A percentile compares a stretch with the other conserved stretches of the same genome.
These are phyloP conservation scores for Biston betularia DNA, from an alignment of 2,888 invertebrate genomes.

Conservation along the genomic window DNA sequence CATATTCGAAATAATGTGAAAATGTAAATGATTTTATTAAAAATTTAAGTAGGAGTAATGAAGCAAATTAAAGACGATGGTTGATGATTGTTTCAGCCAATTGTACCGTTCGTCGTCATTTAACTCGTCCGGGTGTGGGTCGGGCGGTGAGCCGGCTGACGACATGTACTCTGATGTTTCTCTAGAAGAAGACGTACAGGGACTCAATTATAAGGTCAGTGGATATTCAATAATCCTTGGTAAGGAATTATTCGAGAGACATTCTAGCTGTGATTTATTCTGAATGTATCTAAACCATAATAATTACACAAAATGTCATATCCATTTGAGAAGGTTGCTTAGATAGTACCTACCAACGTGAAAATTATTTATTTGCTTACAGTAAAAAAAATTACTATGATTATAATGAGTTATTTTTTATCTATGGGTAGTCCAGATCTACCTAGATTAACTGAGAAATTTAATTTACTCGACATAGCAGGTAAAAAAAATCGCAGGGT, in stretches of 20 bases:
- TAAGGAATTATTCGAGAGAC: neutral
- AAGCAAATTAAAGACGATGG: conserved; percentile 38
- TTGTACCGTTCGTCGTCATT: conserved; percentile 97
- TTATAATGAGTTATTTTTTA: too few relatives aligned
- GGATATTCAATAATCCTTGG: conserved; percentile 5
- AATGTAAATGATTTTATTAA: conserved; percentile 30
- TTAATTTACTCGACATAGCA: too few relatives aligned
- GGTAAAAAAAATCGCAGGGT: too few relatives aligned
- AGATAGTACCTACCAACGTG: too few relatives aligned
- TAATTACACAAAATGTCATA: too few relatives aligned
- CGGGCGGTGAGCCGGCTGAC: conserved; percentile 96
- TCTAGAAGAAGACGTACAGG: conserved; percentile 96
- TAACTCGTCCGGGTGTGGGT: conserved; percentile 96
- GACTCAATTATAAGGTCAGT: conserved; percentile 96
- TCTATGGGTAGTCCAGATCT: too few relatives aligned
- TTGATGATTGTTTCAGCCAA: conserved; percentile 88
- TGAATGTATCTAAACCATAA: too few relatives aligned
- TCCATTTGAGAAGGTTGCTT: too few relatives aligned
- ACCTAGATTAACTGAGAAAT: too few relatives aligned
- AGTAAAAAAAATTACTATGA: too few relatives aligned
- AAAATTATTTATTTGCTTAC: too few relatives aligned
- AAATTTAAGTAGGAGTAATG: conserved; percentile 42
- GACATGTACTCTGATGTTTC: conserved; percentile 98
- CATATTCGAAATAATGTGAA: conserved; percentile 6
- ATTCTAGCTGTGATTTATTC: neutral